Evolutionary conservation across 2,797 vertebrate species (phyloP), one percentile per base, ranked within the genome.

Genomic region (Eulemur coronatus): DNA sequence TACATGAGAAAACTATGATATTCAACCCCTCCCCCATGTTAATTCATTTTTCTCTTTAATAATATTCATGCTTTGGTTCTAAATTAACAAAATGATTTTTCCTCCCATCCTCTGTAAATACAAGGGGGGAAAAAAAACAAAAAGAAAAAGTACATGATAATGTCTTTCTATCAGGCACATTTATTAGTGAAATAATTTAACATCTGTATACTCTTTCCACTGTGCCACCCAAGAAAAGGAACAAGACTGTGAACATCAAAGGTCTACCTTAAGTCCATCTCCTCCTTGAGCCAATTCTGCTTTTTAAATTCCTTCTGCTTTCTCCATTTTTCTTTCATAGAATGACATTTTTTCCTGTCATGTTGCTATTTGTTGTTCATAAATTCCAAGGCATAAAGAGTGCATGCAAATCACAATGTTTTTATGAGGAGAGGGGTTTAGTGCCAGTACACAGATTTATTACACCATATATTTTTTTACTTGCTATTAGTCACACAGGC

Each of bases 361-460:
- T 70, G 46, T 75, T 96, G 35, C 24, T 97, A 73, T 98, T 96
- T 96, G 88, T 95, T 97, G 28, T 91, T 95, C 78, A 97, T 96
- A 97, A 97, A 98, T 97, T 97, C 84, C 9, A 90, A 96, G 35
- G 10, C 78, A 96, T 96, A 97, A 97, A 89, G 63, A 81, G 86
- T 96, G 91, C 80, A 97, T 97, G 84, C 94, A 98, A 97, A 97
- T 96, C 94, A 95, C 90, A 97, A 91, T 84, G 50, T 96, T 98
- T 98, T 97, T 96, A 96, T 91, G 97, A 96, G 85, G 72, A 97
- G 43, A 96, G 52, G 70, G 20, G 15, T 80, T 98, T 97, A 96
- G 33, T 96, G 80, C 12, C 89, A 96, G 76, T 67, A 59, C 33
- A 70, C 91, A 94, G 89, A 98, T 98, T 98, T 98, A 98, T 94